phyloP scores from a whole-genome alignment of 2,113 vertebrate species.

The Sylvilagus bachmani region DNA sequence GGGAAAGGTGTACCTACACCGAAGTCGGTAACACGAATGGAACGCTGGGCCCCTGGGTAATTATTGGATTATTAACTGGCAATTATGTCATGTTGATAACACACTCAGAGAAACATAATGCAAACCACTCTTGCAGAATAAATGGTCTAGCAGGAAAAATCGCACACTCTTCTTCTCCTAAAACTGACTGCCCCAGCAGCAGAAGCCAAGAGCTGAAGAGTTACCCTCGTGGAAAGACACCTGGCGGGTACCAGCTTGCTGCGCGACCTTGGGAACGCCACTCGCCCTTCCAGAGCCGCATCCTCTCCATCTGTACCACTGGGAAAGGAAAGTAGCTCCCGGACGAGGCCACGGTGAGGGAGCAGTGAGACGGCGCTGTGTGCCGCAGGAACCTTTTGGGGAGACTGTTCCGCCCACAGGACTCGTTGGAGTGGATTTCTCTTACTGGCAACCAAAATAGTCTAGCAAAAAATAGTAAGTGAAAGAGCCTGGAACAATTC shows the following conservation, averaged over 20 bases:
- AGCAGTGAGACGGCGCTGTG: background rate
- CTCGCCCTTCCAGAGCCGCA: no score
- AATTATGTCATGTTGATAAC: background rate
- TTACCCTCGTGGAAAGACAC: background rate
- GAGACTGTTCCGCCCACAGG: background rate
- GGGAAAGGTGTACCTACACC: background rate
- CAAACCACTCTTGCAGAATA: background rate
- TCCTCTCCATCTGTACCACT: background rate
- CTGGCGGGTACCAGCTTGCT: background rate
- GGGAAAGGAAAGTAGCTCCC: background rate
- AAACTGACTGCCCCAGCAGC: background rate
- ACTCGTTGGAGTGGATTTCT: slow-evolving; percentile 26
- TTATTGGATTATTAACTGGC: background rate
- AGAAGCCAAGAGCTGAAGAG: background rate
- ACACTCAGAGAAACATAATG: background rate
- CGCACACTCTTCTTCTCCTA: background rate
- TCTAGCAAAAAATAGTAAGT: slow-evolving; percentile 37
- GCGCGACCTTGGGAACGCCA: background rate
- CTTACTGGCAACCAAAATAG: slow-evolving; percentile 54
- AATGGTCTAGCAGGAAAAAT: background rate
- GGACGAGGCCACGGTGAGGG: background rate
- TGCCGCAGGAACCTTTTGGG: background rate
- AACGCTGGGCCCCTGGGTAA: background rate
- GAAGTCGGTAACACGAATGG: background rate
- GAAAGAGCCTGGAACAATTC: slow-evolving; percentile 36